Conservation (phyloP, 2,797 vertebrate genomes). For the Macropodus opercularis region DNA sequence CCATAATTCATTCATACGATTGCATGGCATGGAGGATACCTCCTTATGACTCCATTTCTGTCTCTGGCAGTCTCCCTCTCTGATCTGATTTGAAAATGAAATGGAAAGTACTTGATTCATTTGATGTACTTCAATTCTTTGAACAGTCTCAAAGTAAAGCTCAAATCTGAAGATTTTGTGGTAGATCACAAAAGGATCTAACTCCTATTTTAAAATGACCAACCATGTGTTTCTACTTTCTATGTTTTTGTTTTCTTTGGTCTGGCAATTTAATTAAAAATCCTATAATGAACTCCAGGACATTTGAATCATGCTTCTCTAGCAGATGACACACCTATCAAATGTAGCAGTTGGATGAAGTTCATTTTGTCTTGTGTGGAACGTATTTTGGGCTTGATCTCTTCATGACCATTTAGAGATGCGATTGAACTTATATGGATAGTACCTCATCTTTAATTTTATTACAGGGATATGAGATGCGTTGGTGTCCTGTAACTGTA, state of each 20-base stretch:
- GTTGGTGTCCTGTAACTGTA: conserved; percentile 36
- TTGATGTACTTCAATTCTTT: too few species aligned
- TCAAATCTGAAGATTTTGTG: too few species aligned
- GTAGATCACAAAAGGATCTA: too few species aligned
- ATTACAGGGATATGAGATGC: conserved; percentile 46
- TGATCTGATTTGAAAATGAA: too few species aligned
- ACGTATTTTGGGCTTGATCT: conserved; percentile 61
- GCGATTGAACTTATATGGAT: conserved; percentile 23
- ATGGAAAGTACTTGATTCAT: too few species aligned
- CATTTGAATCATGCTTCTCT: conserved; percentile 7
- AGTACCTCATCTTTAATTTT: conserved; percentile 40
- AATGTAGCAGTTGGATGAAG: conserved; percentile 32
- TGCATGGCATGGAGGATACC: background rate
- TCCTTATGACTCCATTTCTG: too few species aligned
- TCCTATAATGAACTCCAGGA: background rate
- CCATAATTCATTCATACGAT: too few species aligned
- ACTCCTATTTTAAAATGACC: too few species aligned
- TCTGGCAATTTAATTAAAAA: background rate
- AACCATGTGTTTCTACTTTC: background rate
- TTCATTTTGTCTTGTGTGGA: conserved; percentile 35
- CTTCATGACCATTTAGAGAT: conserved; percentile 50
- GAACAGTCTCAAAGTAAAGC: too few species aligned
- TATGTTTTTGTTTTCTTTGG: background rate
- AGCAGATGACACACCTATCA: conserved; percentile 35
- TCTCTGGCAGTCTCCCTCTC: too few species aligned